Evolutionary conservation across 23 tunicate genomes (phyloP).

Genomic region (Ciona savignyi): DNA sequence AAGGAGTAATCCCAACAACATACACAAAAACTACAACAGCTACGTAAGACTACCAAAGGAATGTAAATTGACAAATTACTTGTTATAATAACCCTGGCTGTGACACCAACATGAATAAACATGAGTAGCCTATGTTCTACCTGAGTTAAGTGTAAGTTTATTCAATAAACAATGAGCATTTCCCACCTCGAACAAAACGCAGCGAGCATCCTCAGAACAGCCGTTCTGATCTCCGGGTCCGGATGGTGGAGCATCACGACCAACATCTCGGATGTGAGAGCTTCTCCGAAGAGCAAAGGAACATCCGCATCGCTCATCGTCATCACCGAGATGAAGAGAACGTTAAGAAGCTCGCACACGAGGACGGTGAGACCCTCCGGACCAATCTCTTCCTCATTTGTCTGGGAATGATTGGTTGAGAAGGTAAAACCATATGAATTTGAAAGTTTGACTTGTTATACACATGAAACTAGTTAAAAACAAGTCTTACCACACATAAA

Average conservation of each 20-base stretch:
- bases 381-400: background rate
- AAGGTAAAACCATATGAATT: no score
- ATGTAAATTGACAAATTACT: no score
- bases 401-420: no score
- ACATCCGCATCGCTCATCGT: constrained; percentile 66
- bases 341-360: constrained; percentile 35
- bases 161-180: background rate
- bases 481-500: no score
- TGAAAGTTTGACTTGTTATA: no score
- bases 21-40: no score
- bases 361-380: constrained; percentile 12
- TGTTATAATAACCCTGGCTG: no score
- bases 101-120: no score
- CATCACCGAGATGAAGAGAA: constrained; percentile 54
- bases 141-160: background rate
- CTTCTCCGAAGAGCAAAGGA: constrained; percentile 30
- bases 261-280: constrained; percentile 46
- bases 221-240: constrained; percentile 35
- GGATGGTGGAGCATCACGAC: constrained; percentile 58
- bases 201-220: constrained; percentile 48
- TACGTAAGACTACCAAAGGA: no score
- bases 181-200: constrained; percentile 61
- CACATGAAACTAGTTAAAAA: no score
- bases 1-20: no score
- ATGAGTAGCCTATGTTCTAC: no score